phyloP scores from a whole-genome alignment of 2,888 invertebrate species.

The Netelia inedita region DNA sequence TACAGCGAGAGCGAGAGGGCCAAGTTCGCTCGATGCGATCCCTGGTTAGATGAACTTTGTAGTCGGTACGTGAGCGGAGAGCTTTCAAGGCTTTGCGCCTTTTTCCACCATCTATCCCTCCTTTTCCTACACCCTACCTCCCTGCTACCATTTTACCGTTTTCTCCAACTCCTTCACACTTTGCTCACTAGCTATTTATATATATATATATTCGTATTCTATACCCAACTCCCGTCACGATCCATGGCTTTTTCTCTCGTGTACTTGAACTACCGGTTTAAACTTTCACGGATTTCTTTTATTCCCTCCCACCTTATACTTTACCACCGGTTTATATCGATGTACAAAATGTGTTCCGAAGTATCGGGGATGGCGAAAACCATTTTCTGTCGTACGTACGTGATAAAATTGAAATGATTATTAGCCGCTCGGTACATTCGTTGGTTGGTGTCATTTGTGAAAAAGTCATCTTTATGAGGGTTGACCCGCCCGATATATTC shows the following conservation, averaged over 20 bases:
- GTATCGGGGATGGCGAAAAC: not conserved
- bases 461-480: no score
- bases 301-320: conserved; percentile 19
- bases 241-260: conserved; percentile 20
- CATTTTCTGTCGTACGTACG: not conserved
- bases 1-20: not conserved
- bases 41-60: conserved; percentile 78
- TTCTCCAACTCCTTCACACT: conserved; percentile 36
- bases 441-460: no score
- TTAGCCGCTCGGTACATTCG: not conserved
- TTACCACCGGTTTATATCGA: not conserved
- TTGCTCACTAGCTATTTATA: conserved; percentile 1
- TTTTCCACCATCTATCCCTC: conserved; percentile 40
- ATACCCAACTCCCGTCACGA: conserved; percentile 31
- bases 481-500: no score
- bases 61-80: conserved; percentile 75
- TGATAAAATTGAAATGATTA: not conserved
- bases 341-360: not conserved
- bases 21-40: conserved; percentile 27
- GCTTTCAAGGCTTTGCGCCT: conserved; percentile 73
- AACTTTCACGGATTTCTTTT: conserved; percentile 50
- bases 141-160: conserved; percentile 24
- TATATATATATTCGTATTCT: conserved; percentile 6
- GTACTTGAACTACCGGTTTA: conserved; percentile 38
- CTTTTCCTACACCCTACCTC: not conserved